A percentile compares a stretch with the other conserved stretches of the same genome.
Conservation (phyloP, 1,140 invertebrate genomes). For the Hydropsyche tenuis region DNA sequence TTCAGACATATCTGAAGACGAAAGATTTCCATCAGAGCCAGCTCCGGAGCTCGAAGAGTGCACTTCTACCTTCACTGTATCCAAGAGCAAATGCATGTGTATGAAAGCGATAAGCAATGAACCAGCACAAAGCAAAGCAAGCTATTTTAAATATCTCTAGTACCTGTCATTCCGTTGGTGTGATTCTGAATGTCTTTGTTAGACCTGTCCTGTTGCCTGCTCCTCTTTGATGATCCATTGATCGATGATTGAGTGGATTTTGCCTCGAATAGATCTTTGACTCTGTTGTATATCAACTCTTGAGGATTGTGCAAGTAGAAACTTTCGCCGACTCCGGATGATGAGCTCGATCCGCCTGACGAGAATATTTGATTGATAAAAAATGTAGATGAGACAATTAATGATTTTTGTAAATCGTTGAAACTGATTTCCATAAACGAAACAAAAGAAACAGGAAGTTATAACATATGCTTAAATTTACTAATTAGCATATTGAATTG, state of each 20-base stretch:
- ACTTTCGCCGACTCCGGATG: slow-evolving; percentile 68
- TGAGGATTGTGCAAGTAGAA: slow-evolving; percentile 85
- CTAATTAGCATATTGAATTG: too few relatives aligned
- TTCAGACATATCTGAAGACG: slow-evolving; percentile 63
- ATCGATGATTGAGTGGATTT: slow-evolving; percentile 45
- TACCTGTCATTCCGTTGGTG: slow-evolving; percentile 30
- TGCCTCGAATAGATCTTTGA: slow-evolving; percentile 77
- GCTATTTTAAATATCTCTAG: not conserved
- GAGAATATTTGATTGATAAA: too few relatives aligned
- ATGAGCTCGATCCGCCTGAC: slow-evolving; percentile 56
- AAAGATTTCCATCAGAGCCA: slow-evolving; percentile 67
- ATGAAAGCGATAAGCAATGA: not conserved
- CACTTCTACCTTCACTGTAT: slow-evolving; percentile 70
- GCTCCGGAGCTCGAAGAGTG: slow-evolving; percentile 68
- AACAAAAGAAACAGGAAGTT: too few relatives aligned
- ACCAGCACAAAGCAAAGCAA: slow-evolving; percentile 11
- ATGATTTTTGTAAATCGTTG: too few relatives aligned
- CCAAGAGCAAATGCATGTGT: slow-evolving; percentile 10
- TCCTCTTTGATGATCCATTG: slow-evolving; percentile 16
- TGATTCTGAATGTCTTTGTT: slow-evolving; percentile 56
- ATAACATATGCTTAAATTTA: too few relatives aligned
- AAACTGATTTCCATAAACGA: too few relatives aligned
- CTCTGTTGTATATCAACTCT: slow-evolving; percentile 77
- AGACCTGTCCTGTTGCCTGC: slow-evolving; percentile 52
- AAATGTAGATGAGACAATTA: too few relatives aligned